Conservation (phyloP, 2,888 invertebrate genomes). For the Neoaliturus tenellus region DNA sequence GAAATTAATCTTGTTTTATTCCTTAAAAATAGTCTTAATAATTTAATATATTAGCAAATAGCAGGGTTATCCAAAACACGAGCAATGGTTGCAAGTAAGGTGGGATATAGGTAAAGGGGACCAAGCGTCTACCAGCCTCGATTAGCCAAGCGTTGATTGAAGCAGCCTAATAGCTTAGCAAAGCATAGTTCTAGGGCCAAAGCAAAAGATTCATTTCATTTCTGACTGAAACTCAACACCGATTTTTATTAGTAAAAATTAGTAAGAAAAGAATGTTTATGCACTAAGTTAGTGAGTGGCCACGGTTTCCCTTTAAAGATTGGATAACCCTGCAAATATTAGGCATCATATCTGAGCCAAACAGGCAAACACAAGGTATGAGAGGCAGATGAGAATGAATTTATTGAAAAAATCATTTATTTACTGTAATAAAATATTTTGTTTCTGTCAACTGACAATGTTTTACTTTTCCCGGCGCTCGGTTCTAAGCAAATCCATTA, state of each 20-base stretch:
- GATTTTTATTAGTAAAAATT: conserved; percentile 52
- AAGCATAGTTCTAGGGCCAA: conserved; percentile 59
- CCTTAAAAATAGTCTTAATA: conserved; percentile 11
- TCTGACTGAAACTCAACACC: conserved; percentile 24
- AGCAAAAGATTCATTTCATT: conserved; percentile 32
- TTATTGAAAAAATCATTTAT: conserved; percentile 59
- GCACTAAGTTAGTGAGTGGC: conserved; percentile 67
- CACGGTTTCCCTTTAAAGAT: conserved; percentile 68
- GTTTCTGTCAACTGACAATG: not conserved
- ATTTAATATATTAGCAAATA: conserved; percentile 61
- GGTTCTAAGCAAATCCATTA: conserved; percentile 36
- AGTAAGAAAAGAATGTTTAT: conserved; percentile 59
- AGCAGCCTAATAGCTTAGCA: conserved; percentile 62
- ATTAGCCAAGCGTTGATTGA: conserved; percentile 56
- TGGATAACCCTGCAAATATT: conserved; percentile 77
- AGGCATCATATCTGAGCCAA: conserved; percentile 79
- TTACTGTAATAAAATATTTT: conserved; percentile 51
- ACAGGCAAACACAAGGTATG: conserved; percentile 63
- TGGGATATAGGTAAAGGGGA: conserved; percentile 56
- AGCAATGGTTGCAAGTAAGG: conserved; percentile 60
- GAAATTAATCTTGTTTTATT: too few species aligned
- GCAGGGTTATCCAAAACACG: conserved; percentile 69
- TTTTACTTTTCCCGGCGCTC: conserved; percentile 69
- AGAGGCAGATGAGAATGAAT: conserved; percentile 27
- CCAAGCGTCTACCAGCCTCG: conserved; percentile 62